A percentile compares a stretch with the other conserved stretches of the same genome.
These are phyloP conservation scores for Sphinx pinastri DNA, from an alignment of 2,888 invertebrate species.

Conservation along the genomic window DNA sequence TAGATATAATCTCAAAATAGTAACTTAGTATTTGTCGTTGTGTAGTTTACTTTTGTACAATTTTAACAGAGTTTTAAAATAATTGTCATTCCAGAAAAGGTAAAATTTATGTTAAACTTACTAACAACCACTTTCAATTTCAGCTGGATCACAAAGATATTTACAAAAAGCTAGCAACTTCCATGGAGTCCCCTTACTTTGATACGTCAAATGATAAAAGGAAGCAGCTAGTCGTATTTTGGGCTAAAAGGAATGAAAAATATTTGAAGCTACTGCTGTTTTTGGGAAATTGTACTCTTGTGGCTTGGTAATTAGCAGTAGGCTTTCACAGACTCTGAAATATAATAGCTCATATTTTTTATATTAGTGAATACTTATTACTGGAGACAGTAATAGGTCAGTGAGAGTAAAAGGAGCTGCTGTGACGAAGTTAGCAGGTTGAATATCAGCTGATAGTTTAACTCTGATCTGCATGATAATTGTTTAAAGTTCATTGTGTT, in stretches of 20 bases:
- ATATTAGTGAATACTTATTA: conserved; percentile 1
- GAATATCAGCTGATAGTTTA: too few relatives aligned
- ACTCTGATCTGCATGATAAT: background rate
- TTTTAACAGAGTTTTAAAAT: too few relatives aligned
- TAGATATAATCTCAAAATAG: conserved; percentile 5
- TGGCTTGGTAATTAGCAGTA: conserved; percentile 57
- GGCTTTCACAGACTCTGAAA: conserved; percentile 17
- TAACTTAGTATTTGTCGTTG: background rate
- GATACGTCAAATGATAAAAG: conserved; percentile 59
- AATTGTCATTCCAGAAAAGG: background rate
- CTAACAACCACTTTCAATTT: conserved; percentile 17
- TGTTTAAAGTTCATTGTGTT: background rate
- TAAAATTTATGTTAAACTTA: background rate
- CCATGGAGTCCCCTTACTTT: conserved; percentile 66
- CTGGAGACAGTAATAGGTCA: background rate
- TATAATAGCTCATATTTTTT: background rate
- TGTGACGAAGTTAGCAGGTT: too few relatives aligned
- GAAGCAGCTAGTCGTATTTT: conserved; percentile 53
- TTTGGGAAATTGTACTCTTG: conserved; percentile 62
- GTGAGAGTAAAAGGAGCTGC: too few relatives aligned
- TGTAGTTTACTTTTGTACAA: background rate
- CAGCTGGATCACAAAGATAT: conserved; percentile 54
- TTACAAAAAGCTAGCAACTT: conserved; percentile 58
- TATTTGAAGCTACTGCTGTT: conserved; percentile 60
- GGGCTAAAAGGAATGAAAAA: conserved; percentile 57